Percentiles rank a stretch among this genome's conserved stretches.
Evolutionary conservation across 2,797 vertebrate genomes (phyloP).

Genomic region (Balearica regulorum): DNA sequence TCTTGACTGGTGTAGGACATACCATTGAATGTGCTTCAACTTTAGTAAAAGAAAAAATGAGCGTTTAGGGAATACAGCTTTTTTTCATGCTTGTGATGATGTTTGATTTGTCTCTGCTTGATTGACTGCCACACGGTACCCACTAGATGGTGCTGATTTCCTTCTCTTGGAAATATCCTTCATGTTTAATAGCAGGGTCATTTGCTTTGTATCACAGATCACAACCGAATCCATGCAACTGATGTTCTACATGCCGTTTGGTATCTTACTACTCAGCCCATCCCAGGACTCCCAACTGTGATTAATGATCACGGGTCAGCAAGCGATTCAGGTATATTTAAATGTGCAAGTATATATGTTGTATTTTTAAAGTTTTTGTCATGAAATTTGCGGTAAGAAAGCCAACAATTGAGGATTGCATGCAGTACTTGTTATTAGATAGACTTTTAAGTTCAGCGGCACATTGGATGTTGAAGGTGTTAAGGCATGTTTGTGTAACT

Average conservation of each 20-base stretch:
- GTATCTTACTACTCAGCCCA: slow-evolving; percentile 94
- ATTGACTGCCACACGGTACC: background rate
- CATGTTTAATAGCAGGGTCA: background rate
- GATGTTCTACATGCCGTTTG: slow-evolving; percentile 98
- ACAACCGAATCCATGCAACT: slow-evolving; percentile 96
- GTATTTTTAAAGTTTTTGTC: background rate
- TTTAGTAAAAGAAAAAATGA: background rate
- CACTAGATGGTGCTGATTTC: slow-evolving; percentile 69
- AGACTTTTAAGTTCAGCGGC: background rate
- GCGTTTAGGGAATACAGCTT: background rate
- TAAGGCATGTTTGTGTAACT: background rate
- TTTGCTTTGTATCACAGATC: slow-evolving; percentile 79
- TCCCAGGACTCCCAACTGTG: slow-evolving; percentile 89
- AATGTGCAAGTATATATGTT: background rate
- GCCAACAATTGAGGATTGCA: accelerated
- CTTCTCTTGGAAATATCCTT: background rate
- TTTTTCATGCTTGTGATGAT: background rate
- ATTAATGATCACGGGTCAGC: slow-evolving; percentile 85
- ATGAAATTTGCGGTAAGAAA: background rate
- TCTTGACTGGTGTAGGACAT: background rate
- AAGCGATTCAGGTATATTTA: slow-evolving; percentile 88
- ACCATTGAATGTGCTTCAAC: background rate
- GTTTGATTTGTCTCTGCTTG: background rate
- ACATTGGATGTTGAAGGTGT: background rate
- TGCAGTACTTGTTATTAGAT: background rate